Evolutionary conservation across 2,888 invertebrate genomes (phyloP).

Genomic region (Stratiomys singularior): DNA sequence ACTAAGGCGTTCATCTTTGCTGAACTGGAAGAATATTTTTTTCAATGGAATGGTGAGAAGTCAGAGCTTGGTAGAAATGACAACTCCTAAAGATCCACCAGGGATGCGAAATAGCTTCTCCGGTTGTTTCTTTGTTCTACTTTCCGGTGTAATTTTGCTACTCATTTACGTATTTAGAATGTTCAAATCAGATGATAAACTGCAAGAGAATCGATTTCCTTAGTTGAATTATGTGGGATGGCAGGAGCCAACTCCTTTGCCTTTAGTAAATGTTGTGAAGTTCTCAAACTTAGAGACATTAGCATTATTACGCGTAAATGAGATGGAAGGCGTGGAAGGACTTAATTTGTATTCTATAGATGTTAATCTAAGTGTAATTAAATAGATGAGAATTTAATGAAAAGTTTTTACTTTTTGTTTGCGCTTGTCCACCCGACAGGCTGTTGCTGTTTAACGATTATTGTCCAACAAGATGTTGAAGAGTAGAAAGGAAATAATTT

Average conservation of each 20-base stretch:
- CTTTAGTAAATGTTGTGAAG: background rate
- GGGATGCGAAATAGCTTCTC: conserved; percentile 3
- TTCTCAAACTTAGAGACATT: background rate
- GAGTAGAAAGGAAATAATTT: too few species aligned
- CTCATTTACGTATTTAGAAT: conserved; percentile 20
- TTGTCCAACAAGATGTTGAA: too few species aligned
- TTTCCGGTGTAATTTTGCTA: background rate
- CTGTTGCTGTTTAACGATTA: too few species aligned
- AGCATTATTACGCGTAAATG: background rate
- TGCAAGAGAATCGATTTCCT: conserved; percentile 16
- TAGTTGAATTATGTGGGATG: too few species aligned
- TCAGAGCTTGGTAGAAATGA: background rate
- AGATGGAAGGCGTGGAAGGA: background rate
- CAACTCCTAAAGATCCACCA: background rate
- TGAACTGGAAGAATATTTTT: background rate
- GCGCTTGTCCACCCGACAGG: too few species aligned
- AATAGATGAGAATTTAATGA: conserved; percentile 26
- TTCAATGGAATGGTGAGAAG: conserved; percentile 8
- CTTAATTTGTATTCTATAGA: conserved; percentile 23
- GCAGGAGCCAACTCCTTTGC: background rate
- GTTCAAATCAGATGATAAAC: conserved; percentile 5
- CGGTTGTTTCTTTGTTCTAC: background rate
- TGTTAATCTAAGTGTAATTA: conserved; percentile 20
- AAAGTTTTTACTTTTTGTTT: background rate
- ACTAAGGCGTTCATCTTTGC: too few species aligned